Base-by-base conservation (phyloP, 1,140 invertebrate genomes). In the Zaprionus inermis region DNA sequence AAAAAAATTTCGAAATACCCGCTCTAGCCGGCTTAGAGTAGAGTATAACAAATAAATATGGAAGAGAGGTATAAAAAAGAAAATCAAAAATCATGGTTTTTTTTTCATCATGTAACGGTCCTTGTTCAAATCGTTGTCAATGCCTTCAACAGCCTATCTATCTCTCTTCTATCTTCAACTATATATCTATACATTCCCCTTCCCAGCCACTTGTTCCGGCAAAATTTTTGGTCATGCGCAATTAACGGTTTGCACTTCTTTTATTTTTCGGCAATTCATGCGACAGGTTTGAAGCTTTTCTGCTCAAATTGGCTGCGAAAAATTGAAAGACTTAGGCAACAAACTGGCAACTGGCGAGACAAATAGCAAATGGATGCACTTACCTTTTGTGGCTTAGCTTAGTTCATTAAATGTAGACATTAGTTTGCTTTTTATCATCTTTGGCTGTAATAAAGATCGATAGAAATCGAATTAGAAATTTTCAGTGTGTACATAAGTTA, bases 81-180 rank as follows among this genome's bases (percentile, higher is more conserved):
- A 32, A 66, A 20, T 6, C 9, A 58, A 72, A 28, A 67, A 34
- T 57, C 64, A 60, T 67, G 51, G 22, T 60, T 38, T n/a, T 41
- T 32, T 32, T 32, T 32, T 5, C 79, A 83, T 88, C 83, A 78
- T 88, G 79, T 83, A 86, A 86, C 83, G 83, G 83, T 86, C 76
- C 76, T 82, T 79, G 59, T 68, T 67, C 72, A 67, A 84, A 61
- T 64, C 67, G 22, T 51, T 76, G 59, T 70, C 81, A 66, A 71
- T 69, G 63, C 64, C 56, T 54, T 22, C 14, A 12, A 46, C 46
- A 28, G 28, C 60, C 51, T 28, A 32, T 11, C 51, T n/a, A 16
- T 18, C 24, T 44, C 61, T 9, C 14, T 30, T 22, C n/a, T 24
- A 24, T 28, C 24, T 28, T 28, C 5, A 28, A 28, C 24, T 28